Percentiles rank a stretch among this genome's conserved stretches.
Evolutionary conservation across 2,113 vertebrate genomes (phyloP).

Genomic region (Aegotheles bennettii): DNA sequence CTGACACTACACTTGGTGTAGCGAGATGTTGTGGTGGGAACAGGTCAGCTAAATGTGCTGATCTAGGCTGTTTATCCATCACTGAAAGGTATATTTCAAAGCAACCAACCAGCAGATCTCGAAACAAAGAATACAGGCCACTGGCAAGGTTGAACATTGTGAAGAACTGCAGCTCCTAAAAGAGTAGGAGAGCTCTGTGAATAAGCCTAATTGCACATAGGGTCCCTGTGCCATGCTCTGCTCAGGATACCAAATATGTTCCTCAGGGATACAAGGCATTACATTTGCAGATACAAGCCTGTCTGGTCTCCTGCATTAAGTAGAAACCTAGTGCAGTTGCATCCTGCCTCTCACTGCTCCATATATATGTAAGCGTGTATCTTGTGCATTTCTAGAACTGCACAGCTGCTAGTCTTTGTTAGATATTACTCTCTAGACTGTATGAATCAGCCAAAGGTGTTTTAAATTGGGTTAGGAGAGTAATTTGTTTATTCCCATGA

Average conservation of each 20-base stretch:
- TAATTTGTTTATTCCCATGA: background rate
- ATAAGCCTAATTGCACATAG: background rate
- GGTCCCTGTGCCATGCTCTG: background rate
- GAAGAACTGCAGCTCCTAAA: background rate
- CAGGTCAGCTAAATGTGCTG: background rate
- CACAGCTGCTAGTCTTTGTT: background rate
- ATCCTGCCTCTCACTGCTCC: background rate
- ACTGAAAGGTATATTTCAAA: background rate
- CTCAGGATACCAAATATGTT: background rate
- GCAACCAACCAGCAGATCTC: too few relatives aligned
- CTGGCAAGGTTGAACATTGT: fast-evolving
- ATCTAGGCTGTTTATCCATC: background rate
- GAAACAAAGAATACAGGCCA: background rate
- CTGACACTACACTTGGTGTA: background rate
- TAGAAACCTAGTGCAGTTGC: background rate
- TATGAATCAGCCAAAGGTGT: background rate
- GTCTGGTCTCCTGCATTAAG: background rate
- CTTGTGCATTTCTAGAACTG: background rate
- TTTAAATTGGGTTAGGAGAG: background rate
- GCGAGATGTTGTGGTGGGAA: background rate
- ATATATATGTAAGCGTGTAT: fast-evolving
- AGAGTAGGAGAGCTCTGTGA: background rate
- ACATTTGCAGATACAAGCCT: background rate
- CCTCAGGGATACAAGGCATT: background rate
- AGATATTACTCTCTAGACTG: background rate